These are phyloP conservation scores for Adelognathus sp. DNA, from an alignment of 2,888 invertebrate genomes.

Conservation along the genomic window DNA sequence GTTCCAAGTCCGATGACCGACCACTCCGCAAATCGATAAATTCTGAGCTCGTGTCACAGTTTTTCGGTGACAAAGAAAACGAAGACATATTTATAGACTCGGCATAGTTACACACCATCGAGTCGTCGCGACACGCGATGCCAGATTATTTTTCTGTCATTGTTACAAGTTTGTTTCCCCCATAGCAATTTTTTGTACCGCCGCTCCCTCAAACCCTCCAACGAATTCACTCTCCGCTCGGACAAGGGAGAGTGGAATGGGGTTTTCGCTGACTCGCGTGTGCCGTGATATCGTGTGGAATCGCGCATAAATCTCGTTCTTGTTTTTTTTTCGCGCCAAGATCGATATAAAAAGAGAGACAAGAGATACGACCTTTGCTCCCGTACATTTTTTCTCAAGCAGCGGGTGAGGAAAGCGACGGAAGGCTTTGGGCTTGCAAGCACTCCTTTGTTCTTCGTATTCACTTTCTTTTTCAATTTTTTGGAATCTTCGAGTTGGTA, in stretches of 20 bases:
- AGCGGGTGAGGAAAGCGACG: neutral
- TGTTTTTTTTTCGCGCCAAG: constrained; percentile 17
- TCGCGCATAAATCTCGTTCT: constrained; percentile 30
- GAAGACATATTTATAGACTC: too few species aligned
- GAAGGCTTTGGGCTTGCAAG: neutral
- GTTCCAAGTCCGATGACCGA: constrained; percentile 36
- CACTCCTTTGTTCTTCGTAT: neutral
- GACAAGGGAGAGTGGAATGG: neutral
- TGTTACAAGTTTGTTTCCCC: neutral
- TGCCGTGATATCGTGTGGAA: constrained; percentile 25
- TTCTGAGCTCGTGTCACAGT: constrained; percentile 6
- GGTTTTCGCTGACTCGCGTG: constrained; percentile 10
- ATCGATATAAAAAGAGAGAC: constrained; percentile 37
- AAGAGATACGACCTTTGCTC: too few species aligned
- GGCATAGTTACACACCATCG: neutral
- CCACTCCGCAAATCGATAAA: constrained; percentile 30
- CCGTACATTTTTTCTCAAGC: too few species aligned
- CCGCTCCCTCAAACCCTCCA: neutral
- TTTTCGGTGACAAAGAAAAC: constrained; percentile 9
- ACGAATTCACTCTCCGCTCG: neutral
- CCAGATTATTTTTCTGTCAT: constrained; percentile 2
- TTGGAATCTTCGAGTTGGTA: too few species aligned
- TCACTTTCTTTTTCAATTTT: too few species aligned
- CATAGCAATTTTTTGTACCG: neutral
- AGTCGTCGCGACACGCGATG: neutral